Conservation (phyloP, 2,797 vertebrate genomes). For the Manis javanica region DNA sequence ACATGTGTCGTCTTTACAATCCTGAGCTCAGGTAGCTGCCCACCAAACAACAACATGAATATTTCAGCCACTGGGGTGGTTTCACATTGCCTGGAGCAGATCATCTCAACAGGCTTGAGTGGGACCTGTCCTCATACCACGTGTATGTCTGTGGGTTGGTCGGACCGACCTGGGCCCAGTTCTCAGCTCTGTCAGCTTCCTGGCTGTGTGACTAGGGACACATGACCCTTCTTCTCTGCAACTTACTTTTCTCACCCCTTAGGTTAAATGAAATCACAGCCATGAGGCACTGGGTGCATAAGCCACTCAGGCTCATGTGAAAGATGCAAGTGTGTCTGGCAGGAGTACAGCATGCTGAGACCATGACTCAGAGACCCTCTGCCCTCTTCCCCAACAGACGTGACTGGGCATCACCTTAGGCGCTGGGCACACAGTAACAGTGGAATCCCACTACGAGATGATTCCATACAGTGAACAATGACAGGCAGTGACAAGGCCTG, state of each 20-base stretch:
- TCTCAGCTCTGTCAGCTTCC: not conserved
- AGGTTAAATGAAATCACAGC: not conserved
- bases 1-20: not conserved
- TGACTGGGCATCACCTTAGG: not conserved
- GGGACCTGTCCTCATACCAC: not conserved
- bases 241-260: not conserved
- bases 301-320: fast-evolving
- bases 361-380: not conserved
- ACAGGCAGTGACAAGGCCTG: too few relatives aligned
- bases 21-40: not conserved
- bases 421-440: fast-evolving
- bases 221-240: not conserved
- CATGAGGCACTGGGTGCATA: not conserved
- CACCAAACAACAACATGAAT: not conserved
- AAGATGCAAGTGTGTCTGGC: not conserved
- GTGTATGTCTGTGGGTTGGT: not conserved
- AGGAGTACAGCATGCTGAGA: not conserved
- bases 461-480: not conserved
- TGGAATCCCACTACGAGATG: too few relatives aligned
- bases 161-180: not conserved
- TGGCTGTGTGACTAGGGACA: not conserved
- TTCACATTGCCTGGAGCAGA: not conserved
- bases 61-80: not conserved
- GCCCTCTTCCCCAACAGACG: not conserved
- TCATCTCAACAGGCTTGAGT: not conserved